These are phyloP conservation scores for Nothoprocta perdicaria DNA, from an alignment of 2,113 vertebrate species.

Conservation along the genomic window DNA sequence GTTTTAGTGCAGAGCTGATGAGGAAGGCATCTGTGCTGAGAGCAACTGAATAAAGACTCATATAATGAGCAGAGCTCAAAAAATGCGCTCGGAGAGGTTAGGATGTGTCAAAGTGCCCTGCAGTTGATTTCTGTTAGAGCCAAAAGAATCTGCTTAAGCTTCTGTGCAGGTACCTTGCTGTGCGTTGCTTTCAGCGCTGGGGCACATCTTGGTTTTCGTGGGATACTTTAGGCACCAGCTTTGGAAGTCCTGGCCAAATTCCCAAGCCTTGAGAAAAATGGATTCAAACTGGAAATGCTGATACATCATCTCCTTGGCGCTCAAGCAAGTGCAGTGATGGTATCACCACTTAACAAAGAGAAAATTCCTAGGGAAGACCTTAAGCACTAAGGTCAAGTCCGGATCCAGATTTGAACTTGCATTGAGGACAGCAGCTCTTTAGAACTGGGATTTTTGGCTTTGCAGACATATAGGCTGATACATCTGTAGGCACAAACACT, in stretches of 20 bases:
- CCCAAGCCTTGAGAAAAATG: not conserved
- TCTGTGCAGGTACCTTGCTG: not conserved
- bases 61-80: constrained; percentile 67
- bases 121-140: constrained; percentile 54
- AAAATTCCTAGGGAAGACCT: not conserved
- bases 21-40: constrained; percentile 76
- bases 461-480: rapidly evolving
- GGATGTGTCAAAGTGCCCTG: constrained; percentile 59
- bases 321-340: not conserved
- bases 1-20: constrained; percentile 77
- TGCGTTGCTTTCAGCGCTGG: not conserved
- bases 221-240: not conserved
- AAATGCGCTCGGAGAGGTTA: constrained; percentile 58
- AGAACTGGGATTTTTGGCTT: not conserved
- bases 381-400: not conserved
- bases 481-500: not conserved
- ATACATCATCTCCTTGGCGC: not conserved
- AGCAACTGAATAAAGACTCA: constrained; percentile 68
- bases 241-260: not conserved
- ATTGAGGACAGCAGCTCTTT: not conserved
- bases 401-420: not conserved
- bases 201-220: rapidly evolving
- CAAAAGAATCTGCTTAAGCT: not conserved
- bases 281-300: not conserved
- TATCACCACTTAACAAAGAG: not conserved